Conservation (phyloP, 2,888 invertebrate species). For the Odontothrips loti region DNA sequence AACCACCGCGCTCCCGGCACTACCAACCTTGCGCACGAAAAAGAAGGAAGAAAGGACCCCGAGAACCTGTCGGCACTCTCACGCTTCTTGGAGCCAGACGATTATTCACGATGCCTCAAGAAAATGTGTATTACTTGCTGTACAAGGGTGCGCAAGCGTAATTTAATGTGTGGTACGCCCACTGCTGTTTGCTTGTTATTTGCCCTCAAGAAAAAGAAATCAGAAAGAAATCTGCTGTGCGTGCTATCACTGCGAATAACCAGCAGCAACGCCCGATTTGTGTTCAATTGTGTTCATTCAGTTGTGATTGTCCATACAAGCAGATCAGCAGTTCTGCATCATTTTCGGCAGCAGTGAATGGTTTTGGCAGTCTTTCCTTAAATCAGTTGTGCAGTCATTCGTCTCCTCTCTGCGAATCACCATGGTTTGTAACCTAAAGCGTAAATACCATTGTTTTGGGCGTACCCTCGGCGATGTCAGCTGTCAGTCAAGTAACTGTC, state of each 20-base stretch:
- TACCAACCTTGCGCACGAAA: background rate
- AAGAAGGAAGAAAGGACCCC: background rate
- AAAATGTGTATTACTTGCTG: no score
- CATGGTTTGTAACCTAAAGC: no score
- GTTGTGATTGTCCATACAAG: background rate
- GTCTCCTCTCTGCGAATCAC: no score
- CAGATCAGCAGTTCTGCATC: background rate
- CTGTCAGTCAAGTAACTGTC: background rate
- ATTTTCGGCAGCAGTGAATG: background rate
- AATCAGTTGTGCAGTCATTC: no score
- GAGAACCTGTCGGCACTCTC: no score
- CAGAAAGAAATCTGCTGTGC: constrained; percentile 2
- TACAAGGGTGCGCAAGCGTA: no score
- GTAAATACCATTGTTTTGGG: background rate
- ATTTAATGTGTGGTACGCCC: background rate
- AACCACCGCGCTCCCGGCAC: background rate
- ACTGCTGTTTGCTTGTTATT: background rate
- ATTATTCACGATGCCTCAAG: no score
- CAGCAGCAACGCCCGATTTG: background rate
- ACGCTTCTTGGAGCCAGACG: no score
- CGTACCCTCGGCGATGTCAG: background rate
- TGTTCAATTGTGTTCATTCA: background rate
- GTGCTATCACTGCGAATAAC: background rate
- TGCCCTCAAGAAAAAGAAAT: background rate
- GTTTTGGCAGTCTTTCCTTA: no score